phyloP scores from a whole-genome alignment of 2,888 invertebrate genomes.

The Ctena decussata region DNA sequence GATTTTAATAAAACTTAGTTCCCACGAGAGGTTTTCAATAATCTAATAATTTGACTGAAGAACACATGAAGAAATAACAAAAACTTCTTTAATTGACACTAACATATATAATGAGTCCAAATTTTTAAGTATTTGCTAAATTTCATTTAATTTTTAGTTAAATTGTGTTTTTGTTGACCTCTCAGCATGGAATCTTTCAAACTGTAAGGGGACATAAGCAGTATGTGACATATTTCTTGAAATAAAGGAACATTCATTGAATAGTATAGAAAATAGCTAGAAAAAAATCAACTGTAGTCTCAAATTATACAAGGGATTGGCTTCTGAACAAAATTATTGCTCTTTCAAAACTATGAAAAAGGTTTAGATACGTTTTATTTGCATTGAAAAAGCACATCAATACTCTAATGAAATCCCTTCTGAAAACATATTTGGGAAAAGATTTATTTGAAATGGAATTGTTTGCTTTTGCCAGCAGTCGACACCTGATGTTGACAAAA shows the following conservation, averaged over 20 bases:
- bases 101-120: too few relatives aligned
- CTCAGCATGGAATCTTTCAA: too few relatives aligned
- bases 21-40: neutral
- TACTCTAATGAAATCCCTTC: neutral
- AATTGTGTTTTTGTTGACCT: too few relatives aligned
- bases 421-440: constrained; percentile 5
- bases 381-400: neutral
- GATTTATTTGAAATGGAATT: constrained; percentile 4
- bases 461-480: neutral
- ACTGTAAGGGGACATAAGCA: too few relatives aligned
- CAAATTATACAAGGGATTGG: neutral
- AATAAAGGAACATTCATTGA: too few relatives aligned
- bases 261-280: too few relatives aligned
- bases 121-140: too few relatives aligned
- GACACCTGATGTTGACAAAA: neutral
- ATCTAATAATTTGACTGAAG: too few relatives aligned
- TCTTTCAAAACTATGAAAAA: neutral
- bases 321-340: neutral
- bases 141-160: too few relatives aligned
- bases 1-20: neutral
- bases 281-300: neutral
- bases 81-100: too few relatives aligned
- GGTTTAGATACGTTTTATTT: neutral
- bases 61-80: too few relatives aligned
- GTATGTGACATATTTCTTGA: too few relatives aligned